These are phyloP conservation scores for Metallyticus violacea DNA, from an alignment of 2,888 invertebrate species.

Conservation along the genomic window DNA sequence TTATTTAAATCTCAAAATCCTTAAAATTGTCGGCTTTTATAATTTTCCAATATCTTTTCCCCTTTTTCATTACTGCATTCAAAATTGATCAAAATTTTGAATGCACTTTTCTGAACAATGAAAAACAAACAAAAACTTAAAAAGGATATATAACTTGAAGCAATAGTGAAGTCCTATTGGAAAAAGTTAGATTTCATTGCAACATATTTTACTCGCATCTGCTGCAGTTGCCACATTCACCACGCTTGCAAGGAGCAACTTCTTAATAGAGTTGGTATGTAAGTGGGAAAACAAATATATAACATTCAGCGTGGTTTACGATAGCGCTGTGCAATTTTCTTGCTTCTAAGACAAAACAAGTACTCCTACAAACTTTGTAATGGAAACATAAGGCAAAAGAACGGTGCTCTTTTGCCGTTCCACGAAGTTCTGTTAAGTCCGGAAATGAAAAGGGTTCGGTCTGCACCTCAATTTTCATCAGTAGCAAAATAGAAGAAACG, in stretches of 20 bases:
- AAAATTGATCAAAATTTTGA: no score
- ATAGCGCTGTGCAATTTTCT: background rate
- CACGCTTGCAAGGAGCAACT: background rate
- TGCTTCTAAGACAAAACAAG: no score
- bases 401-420: no score
- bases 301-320: background rate
- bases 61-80: no score
- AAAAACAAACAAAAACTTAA: no score
- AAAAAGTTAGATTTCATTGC: background rate
- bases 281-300: background rate
- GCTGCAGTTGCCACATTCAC: background rate
- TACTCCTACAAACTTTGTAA: background rate
- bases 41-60: no score
- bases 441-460: background rate
- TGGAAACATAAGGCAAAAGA: background rate
- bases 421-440: background rate
- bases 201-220: background rate
- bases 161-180: background rate
- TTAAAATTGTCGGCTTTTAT: no score
- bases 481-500: no score
- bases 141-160: no score
- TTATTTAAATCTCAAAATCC: no score
- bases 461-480: background rate
- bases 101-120: no score
- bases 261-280: background rate